Percentiles rank a stretch among this genome's conserved stretches.
Evolutionary conservation across 2,888 invertebrate genomes (phyloP).

Genomic region (Exocentrus adspersus): DNA sequence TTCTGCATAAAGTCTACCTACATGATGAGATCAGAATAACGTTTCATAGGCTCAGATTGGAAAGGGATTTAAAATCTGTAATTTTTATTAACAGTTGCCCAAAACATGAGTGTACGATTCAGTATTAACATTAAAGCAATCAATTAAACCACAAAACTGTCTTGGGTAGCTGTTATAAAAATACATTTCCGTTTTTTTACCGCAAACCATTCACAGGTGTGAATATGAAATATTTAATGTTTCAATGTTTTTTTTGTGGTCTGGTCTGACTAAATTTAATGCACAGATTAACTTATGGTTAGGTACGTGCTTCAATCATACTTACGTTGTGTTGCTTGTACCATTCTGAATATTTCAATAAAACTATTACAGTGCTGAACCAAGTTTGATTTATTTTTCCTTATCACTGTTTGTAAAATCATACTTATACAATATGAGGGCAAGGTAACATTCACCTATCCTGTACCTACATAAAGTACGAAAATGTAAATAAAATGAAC

Average conservation of each 20-base stretch:
- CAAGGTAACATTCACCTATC: too few species aligned
- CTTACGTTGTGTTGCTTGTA: conserved; percentile 64
- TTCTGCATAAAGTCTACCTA: too few species aligned
- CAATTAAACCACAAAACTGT: conserved; percentile 25
- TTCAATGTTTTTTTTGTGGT: conserved; percentile 41
- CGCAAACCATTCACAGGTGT: conserved; percentile 21
- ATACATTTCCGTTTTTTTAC: conserved; percentile 34
- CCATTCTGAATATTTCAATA: conserved; percentile 62
- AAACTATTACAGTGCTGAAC: conserved; percentile 46
- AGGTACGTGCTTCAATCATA: conserved; percentile 59
- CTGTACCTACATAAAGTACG: too few species aligned
- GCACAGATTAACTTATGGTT: conserved; percentile 57
- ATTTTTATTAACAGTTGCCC: conserved; percentile 34
- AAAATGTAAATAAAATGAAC: too few species aligned
- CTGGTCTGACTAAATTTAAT: conserved; percentile 51
- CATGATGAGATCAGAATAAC: too few species aligned
- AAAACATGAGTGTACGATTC: conserved; percentile 31
- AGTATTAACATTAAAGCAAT: conserved; percentile 28
- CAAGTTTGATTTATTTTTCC: conserved; percentile 10
- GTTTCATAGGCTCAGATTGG: conserved; percentile 14
- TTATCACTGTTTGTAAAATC: too few species aligned
- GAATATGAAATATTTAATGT: conserved; percentile 10
- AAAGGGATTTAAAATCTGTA: conserved; percentile 4
- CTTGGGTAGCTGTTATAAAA: conserved; percentile 31
- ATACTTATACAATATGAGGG: too few species aligned